phyloP scores from a whole-genome alignment of 2,797 vertebrate species.

The Peromyscus attwateri region DNA sequence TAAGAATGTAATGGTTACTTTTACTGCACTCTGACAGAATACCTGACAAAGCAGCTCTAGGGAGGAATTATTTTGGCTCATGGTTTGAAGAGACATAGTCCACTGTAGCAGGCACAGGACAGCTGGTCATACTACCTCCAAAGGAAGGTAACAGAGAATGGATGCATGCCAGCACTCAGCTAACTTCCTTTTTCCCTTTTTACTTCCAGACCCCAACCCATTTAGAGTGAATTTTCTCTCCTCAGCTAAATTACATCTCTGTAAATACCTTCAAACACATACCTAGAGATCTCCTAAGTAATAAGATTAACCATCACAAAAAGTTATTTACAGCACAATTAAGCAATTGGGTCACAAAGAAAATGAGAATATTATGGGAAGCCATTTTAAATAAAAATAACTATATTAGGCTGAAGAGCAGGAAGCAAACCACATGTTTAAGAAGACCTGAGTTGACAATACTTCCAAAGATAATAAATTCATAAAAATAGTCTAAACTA shows the following conservation, averaged over 20 bases:
- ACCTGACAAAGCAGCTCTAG: neutral
- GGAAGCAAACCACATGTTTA: constrained; percentile 7
- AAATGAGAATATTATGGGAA: constrained; percentile 11
- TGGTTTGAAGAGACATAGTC: neutral
- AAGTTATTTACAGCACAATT: constrained; percentile 12
- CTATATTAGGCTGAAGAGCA: neutral
- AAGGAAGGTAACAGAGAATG: neutral
- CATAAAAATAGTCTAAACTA: neutral
- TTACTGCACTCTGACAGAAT: neutral
- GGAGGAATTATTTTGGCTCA: neutral
- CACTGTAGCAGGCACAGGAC: neutral
- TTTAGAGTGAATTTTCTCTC: neutral
- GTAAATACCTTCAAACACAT: neutral
- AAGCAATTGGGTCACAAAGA: constrained; percentile 43
- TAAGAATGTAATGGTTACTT: neutral
- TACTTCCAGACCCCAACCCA: neutral
- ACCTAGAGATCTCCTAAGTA: neutral
- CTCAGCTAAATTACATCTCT: neutral
- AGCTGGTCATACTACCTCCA: neutral
- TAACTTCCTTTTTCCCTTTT: neutral
- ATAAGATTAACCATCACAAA: neutral
- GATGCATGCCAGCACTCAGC: neutral
- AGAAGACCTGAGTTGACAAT: neutral
- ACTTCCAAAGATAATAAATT: constrained; percentile 43
- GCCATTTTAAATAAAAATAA: constrained; percentile 60